Evolutionary conservation across 2,797 vertebrate species (phyloP), one percentile per base, ranked within the genome.

Genomic region (Lophius americanus): DNA sequence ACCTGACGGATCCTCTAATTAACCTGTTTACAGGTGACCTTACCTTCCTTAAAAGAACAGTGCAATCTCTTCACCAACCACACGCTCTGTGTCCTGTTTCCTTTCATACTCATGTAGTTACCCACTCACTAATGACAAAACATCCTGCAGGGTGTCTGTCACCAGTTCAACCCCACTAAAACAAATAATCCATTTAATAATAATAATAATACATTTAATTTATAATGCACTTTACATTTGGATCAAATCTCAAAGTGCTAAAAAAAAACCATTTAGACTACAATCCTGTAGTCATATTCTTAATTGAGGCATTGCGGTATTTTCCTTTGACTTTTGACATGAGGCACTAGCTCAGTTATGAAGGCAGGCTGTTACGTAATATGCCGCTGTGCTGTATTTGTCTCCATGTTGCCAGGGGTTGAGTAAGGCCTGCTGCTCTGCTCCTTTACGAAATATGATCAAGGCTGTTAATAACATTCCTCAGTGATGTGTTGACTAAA

Each of bases 51-150:
- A 0, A 42, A 39, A 12, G 54, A 23, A 23, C 32, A 53, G 69
- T 23, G 14, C 14, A 66, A 71, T 60, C 68, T 51, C 68, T 32
- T 71, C 75, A 79, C 56, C 78, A 51, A 46, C 57, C 2, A 44
- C 48, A 77, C 42, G 51, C 60, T 46, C 64, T 47, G 60, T 44
- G 47, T 43, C 23, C 49, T 60, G 79, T 79, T 91, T 90, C 89
- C 78, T 87, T 92, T 93, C 90, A 91, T 92, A 94, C 90, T 87
- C 82, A 71, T 88, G 89, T 88, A 93, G 89, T 90, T 87, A 87
- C 77, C 92, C 84, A 88, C 88, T 88, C 81, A 56, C 68, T 51
- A 59, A 64, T 69, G 73, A 72, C 79, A 82, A 84, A 90, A 73
- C 67, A 68, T 68, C 73, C 73, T 64, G 64, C 73, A 74, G 57